Conservation (phyloP, 1,140 invertebrate genomes). For the Heliconius hewitsoni region DNA sequence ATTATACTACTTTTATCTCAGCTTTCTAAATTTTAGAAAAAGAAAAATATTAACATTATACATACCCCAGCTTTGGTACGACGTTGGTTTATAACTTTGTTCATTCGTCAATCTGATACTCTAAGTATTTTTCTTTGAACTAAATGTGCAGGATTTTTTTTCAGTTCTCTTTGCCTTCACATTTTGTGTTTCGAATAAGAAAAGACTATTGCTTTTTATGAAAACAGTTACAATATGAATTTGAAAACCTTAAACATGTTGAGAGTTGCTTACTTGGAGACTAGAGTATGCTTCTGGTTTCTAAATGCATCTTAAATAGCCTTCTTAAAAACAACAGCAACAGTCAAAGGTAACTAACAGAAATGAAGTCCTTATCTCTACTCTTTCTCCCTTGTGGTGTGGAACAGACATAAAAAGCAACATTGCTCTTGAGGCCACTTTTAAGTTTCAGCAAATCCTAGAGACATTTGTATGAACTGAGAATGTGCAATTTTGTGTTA, state of each 20-base stretch:
- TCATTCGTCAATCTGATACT: background rate
- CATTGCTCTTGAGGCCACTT: conserved; percentile 35
- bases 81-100: no score
- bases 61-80: no score
- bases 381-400: conserved; percentile 25
- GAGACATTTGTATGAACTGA: conserved; percentile 40
- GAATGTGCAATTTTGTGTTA: conserved; percentile 36
- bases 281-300: background rate
- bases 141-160: background rate
- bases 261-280: background rate
- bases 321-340: conserved; percentile 25
- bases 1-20: no score
- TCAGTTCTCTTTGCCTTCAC: background rate
- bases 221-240: conserved; percentile 1
- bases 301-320: conserved; percentile 13
- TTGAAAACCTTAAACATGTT: background rate
- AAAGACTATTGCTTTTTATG: background rate
- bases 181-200: background rate
- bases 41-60: no score
- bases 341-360: conserved; percentile 34
- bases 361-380: conserved; percentile 37
- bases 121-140: background rate
- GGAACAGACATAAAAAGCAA: conserved; percentile 39
- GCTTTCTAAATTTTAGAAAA: no score
- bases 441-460: conserved; percentile 38